phyloP scores from a whole-genome alignment of 2,797 vertebrate genomes.

The Salarias fasciatus region DNA sequence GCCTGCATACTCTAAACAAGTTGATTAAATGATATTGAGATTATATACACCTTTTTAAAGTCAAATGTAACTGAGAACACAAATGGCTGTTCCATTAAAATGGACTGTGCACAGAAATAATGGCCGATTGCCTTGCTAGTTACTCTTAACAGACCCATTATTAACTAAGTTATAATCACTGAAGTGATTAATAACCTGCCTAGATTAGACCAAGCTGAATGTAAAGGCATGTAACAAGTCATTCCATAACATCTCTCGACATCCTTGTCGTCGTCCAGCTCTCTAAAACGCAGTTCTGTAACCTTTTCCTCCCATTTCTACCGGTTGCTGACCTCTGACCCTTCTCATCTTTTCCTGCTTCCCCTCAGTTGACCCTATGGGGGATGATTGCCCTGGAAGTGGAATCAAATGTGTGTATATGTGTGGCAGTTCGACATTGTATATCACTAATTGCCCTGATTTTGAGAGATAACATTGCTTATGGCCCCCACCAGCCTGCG shows the following conservation, averaged over 20 bases:
- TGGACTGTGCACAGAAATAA: conserved; percentile 36
- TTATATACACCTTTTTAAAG: too few species aligned
- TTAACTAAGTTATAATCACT: conserved; percentile 50
- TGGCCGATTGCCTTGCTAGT: conserved; percentile 34
- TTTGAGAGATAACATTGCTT: conserved; percentile 71
- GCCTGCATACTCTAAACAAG: not conserved
- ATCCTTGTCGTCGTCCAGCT: conserved; percentile 40
- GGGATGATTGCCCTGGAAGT: conserved; percentile 97
- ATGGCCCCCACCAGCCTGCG: conserved; percentile 34
- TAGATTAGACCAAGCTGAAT: conserved; percentile 41
- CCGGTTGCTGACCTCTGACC: conserved; percentile 84
- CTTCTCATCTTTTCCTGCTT: conserved; percentile 92
- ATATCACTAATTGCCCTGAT: conserved; percentile 52
- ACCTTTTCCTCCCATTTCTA: conserved; percentile 66
- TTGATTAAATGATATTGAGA: too few species aligned
- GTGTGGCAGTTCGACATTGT: conserved; percentile 75
- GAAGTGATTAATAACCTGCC: conserved; percentile 46
- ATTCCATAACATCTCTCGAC: conserved; percentile 44
- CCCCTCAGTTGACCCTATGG: conserved; percentile 95
- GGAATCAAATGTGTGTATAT: conserved; percentile 99
- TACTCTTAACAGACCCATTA: conserved; percentile 52
- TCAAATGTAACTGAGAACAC: conserved; percentile 19
- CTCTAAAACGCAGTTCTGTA: conserved; percentile 60
- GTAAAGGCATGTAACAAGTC: conserved; percentile 45
- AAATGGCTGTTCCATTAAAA: conserved; percentile 23